Percentiles rank a stretch among this genome's conserved stretches.
Conservation (phyloP, 2,113 vertebrate species). For the Dipodomys stephensi region DNA sequence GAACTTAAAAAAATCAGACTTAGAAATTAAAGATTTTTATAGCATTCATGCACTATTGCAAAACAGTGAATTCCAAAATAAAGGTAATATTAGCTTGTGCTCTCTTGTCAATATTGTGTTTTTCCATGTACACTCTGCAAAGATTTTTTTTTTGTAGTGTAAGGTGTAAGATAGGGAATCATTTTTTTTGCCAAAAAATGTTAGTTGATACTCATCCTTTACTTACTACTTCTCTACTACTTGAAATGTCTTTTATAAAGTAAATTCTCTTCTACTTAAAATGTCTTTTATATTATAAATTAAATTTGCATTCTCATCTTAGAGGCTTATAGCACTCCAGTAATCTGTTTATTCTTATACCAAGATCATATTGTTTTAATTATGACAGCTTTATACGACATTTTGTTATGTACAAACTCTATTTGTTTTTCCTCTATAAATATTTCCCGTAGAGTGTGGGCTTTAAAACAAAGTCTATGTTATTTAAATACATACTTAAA, state of each 20-base stretch:
- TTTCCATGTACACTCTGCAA: neutral
- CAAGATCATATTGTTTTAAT: slow-evolving; percentile 46
- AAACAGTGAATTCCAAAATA: neutral
- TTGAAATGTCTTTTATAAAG: neutral
- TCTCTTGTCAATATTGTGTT: neutral
- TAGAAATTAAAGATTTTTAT: neutral
- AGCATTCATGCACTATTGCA: neutral
- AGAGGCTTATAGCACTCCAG: slow-evolving; percentile 17
- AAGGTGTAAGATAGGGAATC: neutral
- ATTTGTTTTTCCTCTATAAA: slow-evolving; percentile 15
- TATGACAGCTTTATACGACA: slow-evolving; percentile 31
- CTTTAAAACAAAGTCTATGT: neutral
- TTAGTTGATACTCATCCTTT: neutral
- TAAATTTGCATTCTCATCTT: slow-evolving; percentile 43
- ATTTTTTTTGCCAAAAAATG: neutral
- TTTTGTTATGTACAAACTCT: slow-evolving; percentile 34
- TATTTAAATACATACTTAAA: slow-evolving; percentile 32
- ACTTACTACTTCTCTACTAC: slow-evolving; percentile 3
- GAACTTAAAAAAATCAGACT: neutral
- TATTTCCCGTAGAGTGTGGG: slow-evolving; percentile 21
- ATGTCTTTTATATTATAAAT: neutral
- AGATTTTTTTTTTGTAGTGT: neutral
- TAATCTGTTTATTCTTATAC: neutral
- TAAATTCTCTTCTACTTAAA: neutral
- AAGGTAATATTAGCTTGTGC: neutral